Evolutionary conservation across 2,113 vertebrate species (phyloP).

Genomic region (Trematomus loennbergii): DNA sequence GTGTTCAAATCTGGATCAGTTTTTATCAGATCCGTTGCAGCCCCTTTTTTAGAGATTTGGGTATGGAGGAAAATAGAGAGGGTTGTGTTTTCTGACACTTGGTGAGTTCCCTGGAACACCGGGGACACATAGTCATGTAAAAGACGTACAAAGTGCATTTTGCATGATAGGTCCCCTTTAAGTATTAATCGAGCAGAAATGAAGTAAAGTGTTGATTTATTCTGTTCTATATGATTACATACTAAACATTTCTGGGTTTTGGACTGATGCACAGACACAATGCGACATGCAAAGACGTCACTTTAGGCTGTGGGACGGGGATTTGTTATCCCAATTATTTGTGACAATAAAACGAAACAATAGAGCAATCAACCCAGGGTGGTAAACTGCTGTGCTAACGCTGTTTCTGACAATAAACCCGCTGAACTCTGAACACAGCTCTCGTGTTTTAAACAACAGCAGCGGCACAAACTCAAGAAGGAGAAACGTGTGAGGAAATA

Average conservation of each 20-base stretch:
- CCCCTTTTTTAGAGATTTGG: no score
- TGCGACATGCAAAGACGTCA: background rate
- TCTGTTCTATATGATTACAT: background rate
- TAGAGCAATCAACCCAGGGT: background rate
- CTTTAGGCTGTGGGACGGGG: background rate
- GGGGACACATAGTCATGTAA: no score
- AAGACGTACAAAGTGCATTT: no score
- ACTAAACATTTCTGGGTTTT: background rate
- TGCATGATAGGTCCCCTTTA: no score
- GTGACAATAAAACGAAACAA: background rate
- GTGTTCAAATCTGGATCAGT: no score
- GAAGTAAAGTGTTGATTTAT: no score
- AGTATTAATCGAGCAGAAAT: no score
- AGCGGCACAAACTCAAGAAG: slow-evolving; percentile 16
- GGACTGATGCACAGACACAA: background rate
- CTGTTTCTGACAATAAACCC: slow-evolving; percentile 3
- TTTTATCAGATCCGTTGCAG: no score
- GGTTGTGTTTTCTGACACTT: no score
- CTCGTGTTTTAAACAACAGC: slow-evolving; percentile 35
- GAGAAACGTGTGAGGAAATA: slow-evolving; percentile 17
- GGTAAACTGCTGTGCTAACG: accelerated
- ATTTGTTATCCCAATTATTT: background rate
- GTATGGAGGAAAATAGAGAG: no score
- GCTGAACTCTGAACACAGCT: background rate
- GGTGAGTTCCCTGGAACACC: no score